These are phyloP conservation scores for Microctonus brassicae DNA, from an alignment of 2,888 invertebrate genomes.

Conservation along the genomic window DNA sequence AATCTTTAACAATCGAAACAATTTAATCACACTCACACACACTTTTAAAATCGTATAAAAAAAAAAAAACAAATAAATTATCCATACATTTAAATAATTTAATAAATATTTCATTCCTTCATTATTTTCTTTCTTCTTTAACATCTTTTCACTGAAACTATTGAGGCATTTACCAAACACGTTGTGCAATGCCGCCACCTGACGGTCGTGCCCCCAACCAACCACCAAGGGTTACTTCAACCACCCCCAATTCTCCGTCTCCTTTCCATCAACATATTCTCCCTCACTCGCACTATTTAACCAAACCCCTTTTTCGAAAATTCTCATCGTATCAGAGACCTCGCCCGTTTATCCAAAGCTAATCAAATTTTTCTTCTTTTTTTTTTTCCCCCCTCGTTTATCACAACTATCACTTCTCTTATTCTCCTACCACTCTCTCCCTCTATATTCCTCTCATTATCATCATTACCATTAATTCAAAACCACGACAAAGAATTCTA, in stretches of 20 bases:
- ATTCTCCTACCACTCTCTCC: background rate
- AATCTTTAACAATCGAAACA: too few relatives aligned
- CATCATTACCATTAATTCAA: too few relatives aligned
- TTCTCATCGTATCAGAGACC: constrained; percentile 44
- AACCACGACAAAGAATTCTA: too few relatives aligned
- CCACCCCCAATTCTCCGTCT: constrained; percentile 28
- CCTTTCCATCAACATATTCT: constrained; percentile 15
- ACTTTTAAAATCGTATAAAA: too few relatives aligned
- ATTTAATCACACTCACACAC: too few relatives aligned
- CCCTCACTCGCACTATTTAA: constrained; percentile 11
- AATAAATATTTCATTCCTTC: background rate
- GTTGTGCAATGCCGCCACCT: constrained; percentile 50
- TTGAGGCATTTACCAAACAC: constrained; percentile 20
- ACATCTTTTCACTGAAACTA: constrained; percentile 21
- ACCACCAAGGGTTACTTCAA: constrained; percentile 29
- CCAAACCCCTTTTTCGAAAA: constrained; percentile 42
- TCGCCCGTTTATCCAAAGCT: constrained; percentile 54
- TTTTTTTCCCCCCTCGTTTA: background rate
- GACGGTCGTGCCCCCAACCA: constrained; percentile 50
- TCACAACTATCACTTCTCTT: constrained; percentile 4
- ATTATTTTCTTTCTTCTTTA: constrained; percentile 22
- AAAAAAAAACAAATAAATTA: too few relatives aligned
- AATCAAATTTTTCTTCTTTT: constrained; percentile 48
- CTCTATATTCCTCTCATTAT: background rate
- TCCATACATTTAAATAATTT: too few relatives aligned